Evolutionary conservation across 1,140 invertebrate species (phyloP).

Genomic region (Drosophila subobscura): DNA sequence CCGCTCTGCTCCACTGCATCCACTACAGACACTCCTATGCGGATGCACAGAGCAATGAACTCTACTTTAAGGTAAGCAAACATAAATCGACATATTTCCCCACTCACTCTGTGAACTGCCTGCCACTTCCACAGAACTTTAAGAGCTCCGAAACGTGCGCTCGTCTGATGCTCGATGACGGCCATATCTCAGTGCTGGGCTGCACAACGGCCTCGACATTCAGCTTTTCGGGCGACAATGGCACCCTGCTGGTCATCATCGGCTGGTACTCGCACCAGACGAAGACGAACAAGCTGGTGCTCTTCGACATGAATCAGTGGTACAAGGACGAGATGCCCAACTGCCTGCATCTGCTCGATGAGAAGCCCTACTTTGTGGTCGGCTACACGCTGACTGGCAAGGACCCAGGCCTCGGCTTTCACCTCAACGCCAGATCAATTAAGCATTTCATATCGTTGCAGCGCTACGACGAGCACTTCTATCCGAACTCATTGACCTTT

Average conservation of each 20-base stretch:
- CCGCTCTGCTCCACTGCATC: slow-evolving; percentile 81
- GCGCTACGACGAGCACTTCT: slow-evolving; percentile 90
- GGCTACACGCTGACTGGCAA: slow-evolving; percentile 56
- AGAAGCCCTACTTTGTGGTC: slow-evolving; percentile 55
- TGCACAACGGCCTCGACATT: slow-evolving; percentile 57
- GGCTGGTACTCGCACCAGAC: slow-evolving; percentile 80
- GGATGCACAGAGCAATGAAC: background rate
- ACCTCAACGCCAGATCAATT: slow-evolving; percentile 76
- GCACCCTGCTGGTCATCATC: slow-evolving; percentile 73
- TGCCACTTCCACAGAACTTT: slow-evolving; percentile 26
- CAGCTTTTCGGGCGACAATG: slow-evolving; percentile 63
- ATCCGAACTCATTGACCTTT: slow-evolving; percentile 91
- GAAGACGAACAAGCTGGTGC: slow-evolving; percentile 83
- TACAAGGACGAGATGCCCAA: slow-evolving; percentile 96
- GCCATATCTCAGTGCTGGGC: slow-evolving; percentile 28
- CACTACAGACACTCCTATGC: slow-evolving; percentile 73
- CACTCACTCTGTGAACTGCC: background rate
- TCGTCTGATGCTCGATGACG: slow-evolving; percentile 47
- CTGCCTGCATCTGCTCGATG: slow-evolving; percentile 7
- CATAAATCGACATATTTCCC: slow-evolving; percentile 45
- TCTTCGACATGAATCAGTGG: slow-evolving; percentile 98
- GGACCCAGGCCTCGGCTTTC: slow-evolving; percentile 67
- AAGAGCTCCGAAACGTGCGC: slow-evolving; percentile 3
- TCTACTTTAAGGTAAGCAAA: slow-evolving; percentile 69
- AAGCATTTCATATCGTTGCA: slow-evolving; percentile 84